Conservation (phyloP, 1,140 invertebrate species). For the Wasmannia auropunctata region DNA sequence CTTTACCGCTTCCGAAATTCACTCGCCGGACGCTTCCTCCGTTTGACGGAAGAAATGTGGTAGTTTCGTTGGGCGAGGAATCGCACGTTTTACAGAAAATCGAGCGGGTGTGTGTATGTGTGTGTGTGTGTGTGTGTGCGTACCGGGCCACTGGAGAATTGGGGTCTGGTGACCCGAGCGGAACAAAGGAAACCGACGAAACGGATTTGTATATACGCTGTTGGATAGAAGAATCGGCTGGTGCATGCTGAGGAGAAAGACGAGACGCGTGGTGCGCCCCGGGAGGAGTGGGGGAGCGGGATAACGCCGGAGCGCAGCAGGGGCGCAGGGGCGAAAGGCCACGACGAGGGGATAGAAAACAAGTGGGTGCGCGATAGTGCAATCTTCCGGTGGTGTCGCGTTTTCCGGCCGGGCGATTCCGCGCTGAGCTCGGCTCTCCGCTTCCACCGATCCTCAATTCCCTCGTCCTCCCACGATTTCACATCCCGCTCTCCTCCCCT, state of each 20-base stretch:
- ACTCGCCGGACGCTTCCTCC: conserved; percentile 38
- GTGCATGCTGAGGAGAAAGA: background rate
- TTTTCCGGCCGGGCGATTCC: conserved; percentile 78
- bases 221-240: conserved; percentile 50
- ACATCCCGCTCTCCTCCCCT: background rate
- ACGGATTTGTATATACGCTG: conserved; percentile 65
- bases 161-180: conserved; percentile 58
- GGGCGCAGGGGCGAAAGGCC: conserved; percentile 49
- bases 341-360: conserved; percentile 73
- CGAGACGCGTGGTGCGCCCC: conserved; percentile 13
- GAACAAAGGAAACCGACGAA: conserved; percentile 64
- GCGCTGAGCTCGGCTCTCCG: conserved; percentile 72
- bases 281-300: conserved; percentile 28
- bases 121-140: too few relatives aligned
- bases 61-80: conserved; percentile 7
- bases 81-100: conserved; percentile 34
- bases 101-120: too few relatives aligned
- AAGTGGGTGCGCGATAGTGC: conserved; percentile 80
- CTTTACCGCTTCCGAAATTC: conserved; percentile 50
- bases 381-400: conserved; percentile 81
- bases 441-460: conserved; percentile 69
- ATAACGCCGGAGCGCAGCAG: too few relatives aligned
- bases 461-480: conserved; percentile 53
- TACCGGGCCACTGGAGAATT: background rate
- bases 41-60: conserved; percentile 55